phyloP scores from a whole-genome alignment of 2,888 invertebrate genomes.

The Oeneis ivallda region DNA sequence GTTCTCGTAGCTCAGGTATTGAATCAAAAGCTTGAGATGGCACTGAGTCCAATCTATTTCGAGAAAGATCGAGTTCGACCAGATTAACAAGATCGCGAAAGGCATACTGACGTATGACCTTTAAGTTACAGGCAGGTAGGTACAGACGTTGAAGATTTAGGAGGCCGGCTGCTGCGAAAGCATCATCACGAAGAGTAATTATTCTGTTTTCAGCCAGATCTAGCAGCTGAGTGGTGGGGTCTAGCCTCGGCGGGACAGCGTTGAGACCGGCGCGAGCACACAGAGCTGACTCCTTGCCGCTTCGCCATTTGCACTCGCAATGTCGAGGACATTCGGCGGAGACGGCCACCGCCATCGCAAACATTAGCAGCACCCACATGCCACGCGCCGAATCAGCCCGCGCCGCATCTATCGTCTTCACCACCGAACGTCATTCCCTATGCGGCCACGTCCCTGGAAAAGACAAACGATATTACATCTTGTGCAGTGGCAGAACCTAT shows the following conservation, averaged over 20 bases:
- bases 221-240: conserved; percentile 89
- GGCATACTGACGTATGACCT: conserved; percentile 86
- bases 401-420: conserved; percentile 69
- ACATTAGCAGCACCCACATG: conserved; percentile 81
- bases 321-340: conserved; percentile 86
- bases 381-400: conserved; percentile 77
- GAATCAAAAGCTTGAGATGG: conserved; percentile 88
- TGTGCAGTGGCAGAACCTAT: not conserved
- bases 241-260: conserved; percentile 87
- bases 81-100: conserved; percentile 90
- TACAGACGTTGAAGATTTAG: conserved; percentile 91
- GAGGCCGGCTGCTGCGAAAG: conserved; percentile 88
- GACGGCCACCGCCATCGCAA: conserved; percentile 74
- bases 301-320: conserved; percentile 95
- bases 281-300: conserved; percentile 91
- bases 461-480: conserved; percentile 8
- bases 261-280: conserved; percentile 89
- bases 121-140: conserved; percentile 86
- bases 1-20: conserved; percentile 87
- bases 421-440: conserved; percentile 71
- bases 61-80: conserved; percentile 90
- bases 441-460: conserved; percentile 55
- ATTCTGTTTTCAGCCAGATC: conserved; percentile 89
- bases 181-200: conserved; percentile 84
- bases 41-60: conserved; percentile 85